Base-by-base conservation (phyloP, 2,797 vertebrate genomes). In the Argentina silus region DNA sequence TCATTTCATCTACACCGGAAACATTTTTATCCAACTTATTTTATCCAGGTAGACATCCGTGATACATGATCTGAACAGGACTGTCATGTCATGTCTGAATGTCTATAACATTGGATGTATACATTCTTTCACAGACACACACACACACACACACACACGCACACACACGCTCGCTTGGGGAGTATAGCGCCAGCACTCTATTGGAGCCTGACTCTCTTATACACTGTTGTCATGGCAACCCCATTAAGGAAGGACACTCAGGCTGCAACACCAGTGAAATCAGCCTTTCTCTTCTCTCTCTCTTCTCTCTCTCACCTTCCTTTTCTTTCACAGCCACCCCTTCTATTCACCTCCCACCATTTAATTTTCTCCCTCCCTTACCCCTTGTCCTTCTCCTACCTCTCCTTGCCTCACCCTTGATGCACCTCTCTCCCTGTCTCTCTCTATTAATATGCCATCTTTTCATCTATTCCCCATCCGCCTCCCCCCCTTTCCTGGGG, bases 171-270 rank as follows among this genome's bases (percentile, higher is more conserved):
- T 69, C 55, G 57, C 75, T 70, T 6, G 55, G 59, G 23, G 69
- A 75, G 69, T 57, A 72, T 59, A 2, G 19, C 1, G 3, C 19
- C 17, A 59, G 23, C 56, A 83, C 86, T 80, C 84, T 72, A 69
- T 86, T 88, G 78, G 82, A 81, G 87, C 84, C 90, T 90, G 85
- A 86, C 88, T 89, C 89, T 84, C 86, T 91, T 91, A 91, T 91
- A 91, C 88, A 85, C 81, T 86, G 92, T 94, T 92, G 93, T 93
- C 93, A 94, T 93, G 90, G 92, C 89, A 94, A 94, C 93, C 88
- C 88, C 86, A 92, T 94, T 93, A 94, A 92, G 91, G 89, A 90
- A 93, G 91, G 92, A 93, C 91, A 92, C 87, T 90, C 83, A 83
- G 85, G 81, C 90, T 90, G 89, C 88, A 91, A 91, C 87, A 89